A percentile compares a stretch with the other conserved stretches of the same genome.
Conservation (phyloP, 2,797 vertebrate species). For the Arctocebus calabarensis region DNA sequence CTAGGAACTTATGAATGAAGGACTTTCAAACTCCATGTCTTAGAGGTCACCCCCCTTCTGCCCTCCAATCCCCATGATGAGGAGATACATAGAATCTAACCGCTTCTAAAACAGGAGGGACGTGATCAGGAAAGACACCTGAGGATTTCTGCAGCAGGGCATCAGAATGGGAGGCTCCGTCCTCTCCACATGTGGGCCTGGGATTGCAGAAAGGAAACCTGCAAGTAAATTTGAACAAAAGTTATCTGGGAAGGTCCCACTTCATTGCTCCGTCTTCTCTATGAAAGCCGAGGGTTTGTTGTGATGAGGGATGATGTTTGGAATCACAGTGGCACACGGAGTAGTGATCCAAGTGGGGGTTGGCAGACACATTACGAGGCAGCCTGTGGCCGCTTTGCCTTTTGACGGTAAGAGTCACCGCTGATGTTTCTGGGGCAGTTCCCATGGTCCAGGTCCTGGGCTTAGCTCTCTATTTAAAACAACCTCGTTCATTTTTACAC, state of each 20-base stretch:
- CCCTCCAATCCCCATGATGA: not conserved
- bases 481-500: not conserved
- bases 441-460: not conserved
- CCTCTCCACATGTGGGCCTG: too few relatives aligned
- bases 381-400: not conserved
- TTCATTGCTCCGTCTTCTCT: not conserved
- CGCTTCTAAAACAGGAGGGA: not conserved
- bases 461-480: not conserved
- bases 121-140: not conserved
- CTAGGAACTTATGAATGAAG: not conserved
- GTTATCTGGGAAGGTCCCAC: not conserved
- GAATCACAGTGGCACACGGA: not conserved
- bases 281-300: not conserved
- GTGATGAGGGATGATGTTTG: not conserved
- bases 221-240: not conserved
- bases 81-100: not conserved
- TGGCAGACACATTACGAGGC: not conserved
- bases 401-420: not conserved
- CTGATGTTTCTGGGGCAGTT: not conserved
- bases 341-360: rapidly evolving
- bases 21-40: not conserved
- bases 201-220: not conserved
- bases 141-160: not conserved
- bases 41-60: not conserved
- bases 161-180: too few relatives aligned